Evolutionary conservation across 2,797 vertebrate species (phyloP).

Genomic region (Lagorchestes hirsutus): DNA sequence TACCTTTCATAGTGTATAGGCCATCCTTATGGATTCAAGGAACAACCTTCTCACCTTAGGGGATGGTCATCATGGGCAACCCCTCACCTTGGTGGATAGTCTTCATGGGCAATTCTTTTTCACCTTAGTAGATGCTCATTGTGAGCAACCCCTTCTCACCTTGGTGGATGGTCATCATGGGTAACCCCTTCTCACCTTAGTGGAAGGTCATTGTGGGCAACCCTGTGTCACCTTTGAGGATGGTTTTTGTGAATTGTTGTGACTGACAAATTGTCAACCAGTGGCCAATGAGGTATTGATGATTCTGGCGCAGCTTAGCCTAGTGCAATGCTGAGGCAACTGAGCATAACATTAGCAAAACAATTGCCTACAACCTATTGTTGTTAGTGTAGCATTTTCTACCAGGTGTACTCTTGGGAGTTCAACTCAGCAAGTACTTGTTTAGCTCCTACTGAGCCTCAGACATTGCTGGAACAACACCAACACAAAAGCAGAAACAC

Average conservation of each 20-base stretch:
- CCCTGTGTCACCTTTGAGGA: no score
- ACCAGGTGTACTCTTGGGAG: not conserved
- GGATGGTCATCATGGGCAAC: no score
- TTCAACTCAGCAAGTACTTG: not conserved
- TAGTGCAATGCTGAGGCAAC: not conserved
- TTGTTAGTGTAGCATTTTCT: not conserved
- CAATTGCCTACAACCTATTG: not conserved
- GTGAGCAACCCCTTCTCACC: no score
- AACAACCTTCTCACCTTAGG: not conserved
- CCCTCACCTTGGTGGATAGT: no score
- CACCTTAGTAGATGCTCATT: no score
- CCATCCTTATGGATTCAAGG: not conserved
- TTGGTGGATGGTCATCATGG: no score
- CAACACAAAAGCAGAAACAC: not conserved
- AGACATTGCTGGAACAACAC: not conserved
- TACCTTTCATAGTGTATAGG: not conserved
- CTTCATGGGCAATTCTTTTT: no score
- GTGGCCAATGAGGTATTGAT: not conserved
- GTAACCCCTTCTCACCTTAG: no score
- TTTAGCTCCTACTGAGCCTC: not conserved
- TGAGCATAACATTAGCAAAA: not conserved
- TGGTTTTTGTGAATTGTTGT: not conserved
- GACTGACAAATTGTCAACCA: not conserved
- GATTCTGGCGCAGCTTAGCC: not conserved
- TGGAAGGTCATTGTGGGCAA: no score